Evolutionary conservation across 2,888 invertebrate species (phyloP).

Genomic region (Pyrrhosoma nymphula): DNA sequence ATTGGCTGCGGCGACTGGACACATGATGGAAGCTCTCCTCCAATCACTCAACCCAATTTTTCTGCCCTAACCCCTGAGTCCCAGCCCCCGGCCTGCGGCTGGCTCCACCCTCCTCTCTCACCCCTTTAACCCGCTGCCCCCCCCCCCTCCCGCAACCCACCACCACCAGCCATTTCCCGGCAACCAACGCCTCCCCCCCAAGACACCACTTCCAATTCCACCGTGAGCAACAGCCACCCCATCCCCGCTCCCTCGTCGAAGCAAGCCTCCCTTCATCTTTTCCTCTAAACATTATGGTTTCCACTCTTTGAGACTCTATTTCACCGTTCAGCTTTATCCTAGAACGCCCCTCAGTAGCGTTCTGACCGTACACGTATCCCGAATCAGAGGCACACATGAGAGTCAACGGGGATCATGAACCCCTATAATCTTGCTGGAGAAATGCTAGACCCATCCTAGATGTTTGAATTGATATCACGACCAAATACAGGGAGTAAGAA

Average conservation of each 20-base stretch:
- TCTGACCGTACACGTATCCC: background rate
- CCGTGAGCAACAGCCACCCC: background rate
- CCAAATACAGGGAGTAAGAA: no score
- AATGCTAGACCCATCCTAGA: no score
- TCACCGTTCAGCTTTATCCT: background rate
- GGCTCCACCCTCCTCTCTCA: background rate
- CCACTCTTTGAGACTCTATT: background rate
- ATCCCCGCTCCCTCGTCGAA: background rate
- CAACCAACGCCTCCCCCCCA: background rate
- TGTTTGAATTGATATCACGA: no score
- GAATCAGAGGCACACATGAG: background rate
- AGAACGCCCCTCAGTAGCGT: background rate
- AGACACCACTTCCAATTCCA: background rate
- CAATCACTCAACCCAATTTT: conserved; percentile 14
- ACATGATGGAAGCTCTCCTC: background rate
- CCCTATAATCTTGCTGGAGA: no score
- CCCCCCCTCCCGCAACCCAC: background rate
- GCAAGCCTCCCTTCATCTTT: background rate
- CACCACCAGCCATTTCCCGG: background rate
- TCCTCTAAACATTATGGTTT: background rate
- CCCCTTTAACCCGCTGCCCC: background rate
- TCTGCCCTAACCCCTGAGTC: background rate
- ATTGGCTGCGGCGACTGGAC: conserved; percentile 22
- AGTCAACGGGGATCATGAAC: no score
- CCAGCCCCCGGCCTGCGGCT: background rate